Base-by-base conservation (phyloP, 2,113 vertebrate species). In the Stigmatopora nigra region DNA sequence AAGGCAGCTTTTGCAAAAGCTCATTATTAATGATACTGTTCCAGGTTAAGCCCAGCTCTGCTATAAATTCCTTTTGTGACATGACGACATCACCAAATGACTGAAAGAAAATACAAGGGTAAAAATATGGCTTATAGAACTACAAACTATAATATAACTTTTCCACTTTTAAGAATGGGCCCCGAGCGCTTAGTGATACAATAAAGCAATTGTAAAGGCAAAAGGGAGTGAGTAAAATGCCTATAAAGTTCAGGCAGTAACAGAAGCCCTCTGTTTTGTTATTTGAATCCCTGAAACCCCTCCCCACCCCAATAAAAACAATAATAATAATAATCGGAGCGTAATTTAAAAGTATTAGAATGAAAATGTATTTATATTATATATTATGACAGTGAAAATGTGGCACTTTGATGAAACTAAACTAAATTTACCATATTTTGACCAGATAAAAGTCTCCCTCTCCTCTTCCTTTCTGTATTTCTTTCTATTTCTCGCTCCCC, bases 201-300 rank as follows among this genome's bases (percentile, higher is more conserved):
- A 61, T 67, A 67, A 76, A 79, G 53, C 15, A 3, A 52, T 14
- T 58, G 56, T 52, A 68, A 49, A 71, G 53, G 35, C 48, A 6
- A 17, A 60, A 35, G n/a, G 51, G 53, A n/a, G 15, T 63, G 19
- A 22, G 41, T 61, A 62, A 61, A 56, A 36, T 45, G 53, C 44
- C 68, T 75, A 63, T 55, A 61, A 70, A 72, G 67, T 44, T 38
- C 20, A 1, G 38, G 44, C 70, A 20, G 69, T 71, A 68, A 69
- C 77, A 68, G 63, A 73, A 67, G 36, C 12, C 48, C 48, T 63
- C 45, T 49, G 25, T 31, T 31, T 31, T 31, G 25, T 31, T 31
- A 31, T 31, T 31, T 31, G 25, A 41, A 41, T 41, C 6, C 6
- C 5, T 41, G 4, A 41, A 41, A 13, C 11, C 10, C 19, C 19